A percentile compares a stretch with the other conserved stretches of the same genome.
Conservation (phyloP, 2,888 invertebrate species). For the Conops quadrifasciatus region DNA sequence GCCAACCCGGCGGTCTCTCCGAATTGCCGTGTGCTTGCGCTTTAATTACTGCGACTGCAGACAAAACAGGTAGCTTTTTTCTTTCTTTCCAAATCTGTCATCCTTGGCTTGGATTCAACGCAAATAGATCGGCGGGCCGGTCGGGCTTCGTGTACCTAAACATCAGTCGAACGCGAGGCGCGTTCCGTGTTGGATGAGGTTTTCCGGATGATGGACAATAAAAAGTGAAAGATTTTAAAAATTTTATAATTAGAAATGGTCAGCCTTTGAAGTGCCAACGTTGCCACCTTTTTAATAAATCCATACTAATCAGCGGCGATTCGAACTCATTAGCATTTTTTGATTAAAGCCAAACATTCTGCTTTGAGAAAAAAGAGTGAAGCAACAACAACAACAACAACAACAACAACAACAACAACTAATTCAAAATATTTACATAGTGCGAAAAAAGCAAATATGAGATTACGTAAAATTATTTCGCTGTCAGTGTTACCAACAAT, state of each 20-base stretch:
- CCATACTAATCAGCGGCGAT: neutral
- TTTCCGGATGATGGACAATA: neutral
- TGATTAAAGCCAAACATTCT: conserved; percentile 16
- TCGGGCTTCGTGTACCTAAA: neutral
- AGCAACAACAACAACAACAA: neutral
- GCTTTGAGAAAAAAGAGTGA: neutral
- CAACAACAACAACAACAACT: neutral
- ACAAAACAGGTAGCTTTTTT: conserved; percentile 26
- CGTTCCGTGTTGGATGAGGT: conserved; percentile 15
- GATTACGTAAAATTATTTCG: conserved; percentile 54
- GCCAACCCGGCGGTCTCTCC: conserved; percentile 6
- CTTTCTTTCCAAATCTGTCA: conserved; percentile 22
- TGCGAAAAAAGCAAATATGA: conserved; percentile 45
- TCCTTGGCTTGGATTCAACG: conserved; percentile 13
- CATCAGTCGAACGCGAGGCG: conserved; percentile 33
- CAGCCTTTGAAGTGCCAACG: conserved; percentile 14
- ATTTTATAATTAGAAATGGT: conserved; percentile 8
- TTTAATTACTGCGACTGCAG: conserved; percentile 2
- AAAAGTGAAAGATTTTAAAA: conserved; percentile 9
- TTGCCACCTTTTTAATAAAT: neutral
- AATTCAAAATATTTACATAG: neutral
- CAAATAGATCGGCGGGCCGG: neutral
- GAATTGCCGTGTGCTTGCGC: neutral
- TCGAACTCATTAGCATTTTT: conserved; percentile 22
- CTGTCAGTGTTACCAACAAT: conserved; percentile 57